Evolutionary conservation across 2,113 vertebrate genomes (phyloP).

Genomic region (Gila orcuttii): DNA sequence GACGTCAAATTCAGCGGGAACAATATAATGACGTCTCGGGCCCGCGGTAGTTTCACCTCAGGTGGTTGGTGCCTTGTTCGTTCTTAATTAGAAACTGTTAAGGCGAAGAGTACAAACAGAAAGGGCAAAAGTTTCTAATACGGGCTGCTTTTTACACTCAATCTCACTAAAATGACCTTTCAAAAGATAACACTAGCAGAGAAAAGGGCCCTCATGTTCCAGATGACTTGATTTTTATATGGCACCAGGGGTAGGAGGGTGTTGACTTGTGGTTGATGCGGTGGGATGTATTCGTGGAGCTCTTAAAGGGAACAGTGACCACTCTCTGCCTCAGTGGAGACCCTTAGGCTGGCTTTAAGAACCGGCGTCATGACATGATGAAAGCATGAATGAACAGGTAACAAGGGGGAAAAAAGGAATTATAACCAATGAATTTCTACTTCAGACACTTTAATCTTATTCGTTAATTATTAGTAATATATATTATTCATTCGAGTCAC

Average conservation of each 20-base stretch:
- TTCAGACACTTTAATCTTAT: not conserved
- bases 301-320: not conserved
- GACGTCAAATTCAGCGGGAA: conserved; percentile 15
- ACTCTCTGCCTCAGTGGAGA: not conserved
- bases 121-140: conserved; percentile 45
- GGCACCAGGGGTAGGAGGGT: not conserved
- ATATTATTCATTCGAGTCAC: too few species aligned
- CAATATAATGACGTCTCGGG: conserved; percentile 3
- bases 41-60: conserved; percentile 48
- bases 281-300: not conserved
- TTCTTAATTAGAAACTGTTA: conserved; percentile 64
- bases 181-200: conserved; percentile 28
- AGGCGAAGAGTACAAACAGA: conserved; percentile 12
- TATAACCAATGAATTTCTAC: not conserved
- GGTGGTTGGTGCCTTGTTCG: conserved; percentile 58
- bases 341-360: not conserved
- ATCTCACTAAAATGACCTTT: conserved; percentile 68
- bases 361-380: not conserved
- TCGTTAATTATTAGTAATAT: not conserved
- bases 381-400: conserved; percentile 2
- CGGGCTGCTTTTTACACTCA: conserved; percentile 56
- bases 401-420: not conserved
- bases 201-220: conserved; percentile 20
- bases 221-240: conserved; percentile 37
- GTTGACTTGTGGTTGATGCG: conserved; percentile 14